Percentiles rank a stretch among this genome's conserved stretches.
Conservation (phyloP, 64 coral and sea anemone genomes). For the Pocillopora damicornis region DNA sequence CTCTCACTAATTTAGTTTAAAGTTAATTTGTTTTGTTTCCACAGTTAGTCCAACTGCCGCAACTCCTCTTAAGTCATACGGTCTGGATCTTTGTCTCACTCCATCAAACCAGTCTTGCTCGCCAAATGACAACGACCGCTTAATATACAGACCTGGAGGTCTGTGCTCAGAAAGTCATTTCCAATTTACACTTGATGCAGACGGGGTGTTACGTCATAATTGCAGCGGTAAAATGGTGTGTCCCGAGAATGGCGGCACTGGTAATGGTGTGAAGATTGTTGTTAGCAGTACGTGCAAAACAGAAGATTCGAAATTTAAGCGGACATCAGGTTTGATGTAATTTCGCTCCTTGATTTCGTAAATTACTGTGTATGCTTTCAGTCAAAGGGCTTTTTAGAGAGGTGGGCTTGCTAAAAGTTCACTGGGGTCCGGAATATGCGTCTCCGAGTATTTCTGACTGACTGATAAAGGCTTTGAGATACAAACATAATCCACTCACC, state of each 20-base stretch:
- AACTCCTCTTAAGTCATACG: constrained; percentile 50
- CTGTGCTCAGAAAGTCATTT: constrained; percentile 47
- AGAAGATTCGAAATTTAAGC: constrained; percentile 53
- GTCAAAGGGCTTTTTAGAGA: no score
- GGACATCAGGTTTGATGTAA: constrained; percentile 42
- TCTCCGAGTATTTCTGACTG: no score
- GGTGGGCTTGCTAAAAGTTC: no score
- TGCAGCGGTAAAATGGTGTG: constrained; percentile 71
- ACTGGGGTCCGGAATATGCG: no score
- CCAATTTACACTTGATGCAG: constrained; percentile 55
- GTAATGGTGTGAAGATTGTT: constrained; percentile 46
- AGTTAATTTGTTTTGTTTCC: neutral
- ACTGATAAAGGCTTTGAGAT: no score
- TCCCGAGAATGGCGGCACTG: constrained; percentile 43
- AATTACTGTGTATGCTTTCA: neutral
- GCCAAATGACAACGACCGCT: constrained; percentile 5
- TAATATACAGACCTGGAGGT: constrained; percentile 44
- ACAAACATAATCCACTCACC: no score
- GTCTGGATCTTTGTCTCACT: constrained; percentile 52
- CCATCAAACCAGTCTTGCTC: constrained; percentile 28
- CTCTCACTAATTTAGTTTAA: neutral
- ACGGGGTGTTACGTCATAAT: constrained; percentile 60
- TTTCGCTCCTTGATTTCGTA: neutral
- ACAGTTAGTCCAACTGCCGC: constrained; percentile 51
- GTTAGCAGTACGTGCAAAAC: constrained; percentile 58